Conservation (phyloP, 2,797 vertebrate species). For the Betta splendens region DNA sequence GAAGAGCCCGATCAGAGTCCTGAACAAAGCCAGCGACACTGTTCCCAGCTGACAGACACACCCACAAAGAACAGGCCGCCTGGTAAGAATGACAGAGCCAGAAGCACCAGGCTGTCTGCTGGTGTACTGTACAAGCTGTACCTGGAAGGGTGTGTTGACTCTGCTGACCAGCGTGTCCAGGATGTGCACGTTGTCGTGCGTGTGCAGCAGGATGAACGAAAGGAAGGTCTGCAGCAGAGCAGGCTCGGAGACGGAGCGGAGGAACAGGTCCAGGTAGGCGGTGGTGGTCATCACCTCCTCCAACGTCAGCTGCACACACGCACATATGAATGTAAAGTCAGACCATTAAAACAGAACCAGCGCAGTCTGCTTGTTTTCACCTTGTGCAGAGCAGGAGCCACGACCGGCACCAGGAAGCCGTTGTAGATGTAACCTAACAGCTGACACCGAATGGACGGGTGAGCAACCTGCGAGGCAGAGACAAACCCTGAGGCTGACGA, state of each 20-base stretch:
- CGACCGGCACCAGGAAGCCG: conserved; percentile 94
- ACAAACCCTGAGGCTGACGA: neutral
- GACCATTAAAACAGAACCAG: no score
- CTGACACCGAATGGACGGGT: conserved; percentile 90
- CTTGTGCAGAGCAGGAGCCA: conserved; percentile 97
- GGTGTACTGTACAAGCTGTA: conserved; percentile 42
- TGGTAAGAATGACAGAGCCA: neutral
- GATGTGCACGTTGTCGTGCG: conserved; percentile 91
- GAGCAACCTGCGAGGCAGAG: conserved; percentile 83
- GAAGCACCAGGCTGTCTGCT: neutral
- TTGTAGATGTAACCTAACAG: conserved; percentile 95
- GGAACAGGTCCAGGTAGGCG: conserved; percentile 93
- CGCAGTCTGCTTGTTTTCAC: conserved; percentile 65
- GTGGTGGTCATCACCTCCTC: conserved; percentile 98
- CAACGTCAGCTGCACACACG: conserved; percentile 86
- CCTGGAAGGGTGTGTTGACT: conserved; percentile 97
- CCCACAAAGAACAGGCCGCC: neutral
- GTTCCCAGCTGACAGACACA: conserved; percentile 88
- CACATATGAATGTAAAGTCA: neutral
- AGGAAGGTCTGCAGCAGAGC: conserved; percentile 94
- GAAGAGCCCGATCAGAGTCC: conserved; percentile 93
- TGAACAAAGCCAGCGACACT: conserved; percentile 94
- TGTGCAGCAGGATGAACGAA: conserved; percentile 91
- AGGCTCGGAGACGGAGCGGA: conserved; percentile 90
- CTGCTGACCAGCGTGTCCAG: conserved; percentile 94